Percentiles rank a stretch among this genome's conserved stretches.
phyloP scores from a whole-genome alignment of 2,113 vertebrate genomes.

The Amblyopsis rosae region DNA sequence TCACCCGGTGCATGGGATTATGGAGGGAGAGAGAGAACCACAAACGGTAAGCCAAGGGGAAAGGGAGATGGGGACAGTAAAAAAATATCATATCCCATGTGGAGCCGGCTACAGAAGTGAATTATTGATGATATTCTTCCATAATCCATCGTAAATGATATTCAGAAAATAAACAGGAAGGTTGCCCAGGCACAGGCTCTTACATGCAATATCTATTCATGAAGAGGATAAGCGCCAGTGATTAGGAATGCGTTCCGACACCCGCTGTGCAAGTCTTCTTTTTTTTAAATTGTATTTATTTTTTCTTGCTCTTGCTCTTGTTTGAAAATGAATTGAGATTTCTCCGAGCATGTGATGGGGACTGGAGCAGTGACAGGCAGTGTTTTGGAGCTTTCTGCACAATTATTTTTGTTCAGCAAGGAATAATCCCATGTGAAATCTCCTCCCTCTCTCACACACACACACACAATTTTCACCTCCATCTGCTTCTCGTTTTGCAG shows the following conservation, averaged over 20 bases:
- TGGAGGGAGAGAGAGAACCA: background rate
- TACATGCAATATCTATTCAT: constrained; percentile 75
- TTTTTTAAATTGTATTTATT: constrained; percentile 18
- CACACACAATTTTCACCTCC: constrained; percentile 1
- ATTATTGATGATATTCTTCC: constrained; percentile 58
- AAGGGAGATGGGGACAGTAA: background rate
- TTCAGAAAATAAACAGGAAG: constrained; percentile 56
- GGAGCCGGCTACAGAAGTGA: constrained; percentile 42
- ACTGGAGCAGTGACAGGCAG: constrained; percentile 8
- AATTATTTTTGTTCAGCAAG: constrained; percentile 45
- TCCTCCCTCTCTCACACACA: background rate
- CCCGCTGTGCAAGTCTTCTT: constrained; percentile 31
- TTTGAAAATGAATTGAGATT: constrained; percentile 51
- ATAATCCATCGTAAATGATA: constrained; percentile 59
- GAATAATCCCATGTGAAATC: constrained; percentile 34
- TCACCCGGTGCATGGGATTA: constrained; percentile 13
- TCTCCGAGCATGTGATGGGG: constrained; percentile 20
- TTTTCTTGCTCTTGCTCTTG: background rate
- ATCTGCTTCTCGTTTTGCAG: background rate
- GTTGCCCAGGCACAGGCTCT: constrained; percentile 39
- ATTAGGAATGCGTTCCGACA: constrained; percentile 49
- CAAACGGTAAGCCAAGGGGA: background rate
- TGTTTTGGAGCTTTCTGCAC: constrained; percentile 27
- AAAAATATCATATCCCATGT: constrained; percentile 38
- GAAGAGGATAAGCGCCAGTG: constrained; percentile 62